Percentiles rank a stretch among this genome's conserved stretches.
phyloP scores from a whole-genome alignment of 2,113 vertebrate genomes.

The Anthoscopus minutus region DNA sequence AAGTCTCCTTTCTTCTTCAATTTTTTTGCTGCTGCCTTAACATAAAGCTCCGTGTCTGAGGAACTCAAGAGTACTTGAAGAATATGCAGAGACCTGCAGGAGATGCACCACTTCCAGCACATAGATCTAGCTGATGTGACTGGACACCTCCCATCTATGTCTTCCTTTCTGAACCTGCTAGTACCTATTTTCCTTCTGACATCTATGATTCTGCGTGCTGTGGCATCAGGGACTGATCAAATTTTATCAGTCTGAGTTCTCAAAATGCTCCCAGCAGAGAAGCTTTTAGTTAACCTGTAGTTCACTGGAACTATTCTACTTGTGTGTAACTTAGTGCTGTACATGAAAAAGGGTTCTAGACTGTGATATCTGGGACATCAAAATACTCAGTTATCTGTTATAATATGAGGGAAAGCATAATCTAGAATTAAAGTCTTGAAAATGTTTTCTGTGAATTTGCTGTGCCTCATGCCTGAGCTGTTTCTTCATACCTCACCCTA shows the following conservation, averaged over 20 bases:
- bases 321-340: not conserved
- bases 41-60: not conserved
- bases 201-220: not conserved
- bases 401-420: not conserved
- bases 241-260: not conserved
- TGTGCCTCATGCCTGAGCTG: not conserved
- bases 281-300: not conserved
- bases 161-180: not conserved
- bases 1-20: not conserved
- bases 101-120: not conserved
- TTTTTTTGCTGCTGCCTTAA: not conserved
- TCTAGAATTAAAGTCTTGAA: not conserved
- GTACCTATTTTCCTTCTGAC: not conserved
- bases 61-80: not conserved
- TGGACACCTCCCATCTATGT: not conserved
- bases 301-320: not conserved
- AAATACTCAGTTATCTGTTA: not conserved
- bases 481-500: not conserved
- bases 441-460: not conserved
- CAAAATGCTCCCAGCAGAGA: not conserved
- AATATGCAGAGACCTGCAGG: not conserved
- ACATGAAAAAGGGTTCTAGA: not conserved
- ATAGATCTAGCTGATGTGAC: not conserved
- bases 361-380: not conserved
- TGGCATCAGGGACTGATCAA: not conserved